Conservation (phyloP, 2,888 invertebrate species). For the Oscheius onirici region DNA sequence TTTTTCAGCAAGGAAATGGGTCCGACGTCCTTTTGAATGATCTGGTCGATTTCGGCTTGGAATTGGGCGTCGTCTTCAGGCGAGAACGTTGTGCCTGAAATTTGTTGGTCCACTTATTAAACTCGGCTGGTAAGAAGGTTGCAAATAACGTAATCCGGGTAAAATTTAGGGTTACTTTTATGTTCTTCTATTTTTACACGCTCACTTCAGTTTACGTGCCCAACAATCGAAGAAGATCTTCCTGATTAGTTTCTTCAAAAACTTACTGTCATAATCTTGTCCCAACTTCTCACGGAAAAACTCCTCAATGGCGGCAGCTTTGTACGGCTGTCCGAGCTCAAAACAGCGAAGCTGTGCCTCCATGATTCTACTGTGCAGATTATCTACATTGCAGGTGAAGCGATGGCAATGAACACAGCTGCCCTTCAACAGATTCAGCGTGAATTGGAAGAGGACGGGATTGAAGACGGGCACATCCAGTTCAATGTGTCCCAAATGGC, state of each 20-base stretch:
- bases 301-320: constrained; percentile 77
- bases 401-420: constrained; percentile 74
- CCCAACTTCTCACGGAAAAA: constrained; percentile 37
- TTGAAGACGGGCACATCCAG: constrained; percentile 88
- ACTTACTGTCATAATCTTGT: constrained; percentile 19
- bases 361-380: constrained; percentile 74
- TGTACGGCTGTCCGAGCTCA: constrained; percentile 79
- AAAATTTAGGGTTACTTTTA: too few relatives aligned
- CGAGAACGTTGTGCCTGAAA: constrained; percentile 1
- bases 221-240: too few relatives aligned
- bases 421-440: constrained; percentile 76
- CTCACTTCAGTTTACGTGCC: too few relatives aligned
- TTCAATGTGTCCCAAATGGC: constrained; percentile 94
- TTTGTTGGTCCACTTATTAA: neutral
- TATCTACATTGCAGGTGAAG: constrained; percentile 61
- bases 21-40: constrained; percentile 29
- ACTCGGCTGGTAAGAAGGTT: too few relatives aligned
- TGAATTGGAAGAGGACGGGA: constrained; percentile 84
- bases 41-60: constrained; percentile 32
- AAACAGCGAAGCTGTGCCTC: constrained; percentile 77
- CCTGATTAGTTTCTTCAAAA: too few relatives aligned
- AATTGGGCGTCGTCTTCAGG: constrained; percentile 27
- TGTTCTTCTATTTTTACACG: too few relatives aligned
- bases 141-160: too few relatives aligned
- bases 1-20: neutral